These are phyloP conservation scores for Kryptopterus vitreolus DNA, from an alignment of 2,797 vertebrate species.

Conservation along the genomic window DNA sequence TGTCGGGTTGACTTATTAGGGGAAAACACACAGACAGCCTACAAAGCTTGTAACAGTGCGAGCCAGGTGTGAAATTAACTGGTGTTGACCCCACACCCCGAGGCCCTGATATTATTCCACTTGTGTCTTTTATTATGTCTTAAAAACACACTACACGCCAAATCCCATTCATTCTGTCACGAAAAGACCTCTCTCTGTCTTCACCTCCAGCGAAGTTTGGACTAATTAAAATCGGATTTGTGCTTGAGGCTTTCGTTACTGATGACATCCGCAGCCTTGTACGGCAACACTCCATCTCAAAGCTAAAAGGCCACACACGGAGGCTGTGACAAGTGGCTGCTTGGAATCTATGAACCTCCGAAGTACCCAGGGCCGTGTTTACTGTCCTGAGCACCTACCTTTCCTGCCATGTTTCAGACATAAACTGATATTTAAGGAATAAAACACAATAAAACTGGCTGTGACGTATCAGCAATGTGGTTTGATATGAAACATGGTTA, in stretches of 20 bases:
- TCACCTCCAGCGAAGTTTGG: neutral
- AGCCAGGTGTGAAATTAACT: slow-evolving; percentile 15
- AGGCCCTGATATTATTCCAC: neutral
- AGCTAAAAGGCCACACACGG: slow-evolving; percentile 11
- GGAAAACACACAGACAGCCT: neutral
- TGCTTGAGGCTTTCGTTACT: neutral
- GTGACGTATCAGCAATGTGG: neutral
- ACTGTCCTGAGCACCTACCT: neutral
- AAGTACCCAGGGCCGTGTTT: neutral
- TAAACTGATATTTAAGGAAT: neutral
- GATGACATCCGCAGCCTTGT: slow-evolving; percentile 8
- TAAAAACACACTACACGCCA: slow-evolving; percentile 14
- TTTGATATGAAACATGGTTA: neutral
- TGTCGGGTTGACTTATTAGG: slow-evolving; percentile 11
- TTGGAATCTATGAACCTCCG: neutral
- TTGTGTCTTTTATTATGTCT: slow-evolving; percentile 6
- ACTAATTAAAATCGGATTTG: slow-evolving; percentile 7
- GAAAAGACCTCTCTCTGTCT: slow-evolving; percentile 5
- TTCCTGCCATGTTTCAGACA: neutral
- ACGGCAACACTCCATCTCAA: neutral
- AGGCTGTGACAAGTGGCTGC: neutral
- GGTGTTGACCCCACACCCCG: neutral
- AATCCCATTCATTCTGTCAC: neutral
- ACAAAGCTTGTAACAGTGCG: neutral
- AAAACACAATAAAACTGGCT: neutral